These are phyloP conservation scores for Tineola bisselliella DNA, from an alignment of 2,888 invertebrate genomes.

Conservation along the genomic window DNA sequence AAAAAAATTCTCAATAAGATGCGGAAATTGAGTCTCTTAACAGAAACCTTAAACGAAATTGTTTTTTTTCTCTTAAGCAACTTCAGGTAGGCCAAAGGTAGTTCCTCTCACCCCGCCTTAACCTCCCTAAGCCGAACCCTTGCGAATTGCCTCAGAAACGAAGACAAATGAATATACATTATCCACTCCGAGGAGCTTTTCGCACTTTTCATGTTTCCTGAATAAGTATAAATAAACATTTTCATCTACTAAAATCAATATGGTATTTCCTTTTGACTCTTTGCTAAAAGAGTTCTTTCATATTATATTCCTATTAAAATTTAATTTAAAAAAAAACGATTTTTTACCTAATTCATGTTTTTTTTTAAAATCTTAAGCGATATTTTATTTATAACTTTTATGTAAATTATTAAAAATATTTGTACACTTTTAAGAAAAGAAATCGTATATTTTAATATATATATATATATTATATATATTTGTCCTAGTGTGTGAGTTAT, in stretches of 20 bases:
- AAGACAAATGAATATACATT: conserved; percentile 46
- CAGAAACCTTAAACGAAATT: conserved; percentile 10
- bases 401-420: too few species aligned
- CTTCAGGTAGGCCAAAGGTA: conserved; percentile 15
- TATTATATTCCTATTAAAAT: too few species aligned
- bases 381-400: too few species aligned
- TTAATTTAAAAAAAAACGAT: too few species aligned
- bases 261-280: neutral
- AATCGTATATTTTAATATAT: too few species aligned
- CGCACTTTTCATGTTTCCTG: conserved; percentile 15
- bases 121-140: conserved; percentile 22
- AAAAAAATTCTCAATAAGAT: neutral
- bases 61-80: conserved; percentile 13
- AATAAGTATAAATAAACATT: conserved; percentile 14
- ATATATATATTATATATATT: too few species aligned
- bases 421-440: too few species aligned
- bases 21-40: conserved; percentile 12
- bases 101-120: conserved; percentile 10
- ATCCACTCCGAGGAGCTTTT: conserved; percentile 20
- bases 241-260: conserved; percentile 8
- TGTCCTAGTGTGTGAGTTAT: too few species aligned
- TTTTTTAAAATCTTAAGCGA: too few species aligned
- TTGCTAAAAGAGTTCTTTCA: too few species aligned
- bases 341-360: too few species aligned
- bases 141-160: conserved; percentile 36